A percentile compares a stretch with the other conserved stretches of the same genome.
Evolutionary conservation across 2,888 invertebrate species (phyloP).

Genomic region (Thumatha senex): DNA sequence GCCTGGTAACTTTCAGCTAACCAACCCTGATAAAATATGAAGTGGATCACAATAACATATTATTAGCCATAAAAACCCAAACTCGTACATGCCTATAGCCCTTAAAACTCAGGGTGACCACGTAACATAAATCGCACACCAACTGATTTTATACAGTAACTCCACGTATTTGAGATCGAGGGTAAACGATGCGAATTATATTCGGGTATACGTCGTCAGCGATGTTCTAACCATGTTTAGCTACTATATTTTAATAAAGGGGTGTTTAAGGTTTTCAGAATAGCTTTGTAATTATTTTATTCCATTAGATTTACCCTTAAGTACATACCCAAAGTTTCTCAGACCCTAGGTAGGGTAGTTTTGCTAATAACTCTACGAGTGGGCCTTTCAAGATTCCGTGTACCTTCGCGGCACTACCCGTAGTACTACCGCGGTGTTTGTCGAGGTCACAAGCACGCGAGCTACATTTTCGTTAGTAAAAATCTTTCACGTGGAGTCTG

Average conservation of each 20-base stretch:
- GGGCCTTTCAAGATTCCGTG: too few relatives aligned
- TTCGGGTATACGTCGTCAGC: background rate
- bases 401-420: too few relatives aligned
- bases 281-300: too few relatives aligned
- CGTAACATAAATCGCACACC: constrained; percentile 43
- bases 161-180: constrained; percentile 22
- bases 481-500: too few relatives aligned
- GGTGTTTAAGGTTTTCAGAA: background rate
- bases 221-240: background rate
- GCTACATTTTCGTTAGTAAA: too few relatives aligned
- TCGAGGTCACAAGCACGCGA: too few relatives aligned
- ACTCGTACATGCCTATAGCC: constrained; percentile 25
- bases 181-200: constrained; percentile 3
- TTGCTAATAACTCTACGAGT: too few relatives aligned
- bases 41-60: constrained; percentile 4
- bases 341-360: too few relatives aligned
- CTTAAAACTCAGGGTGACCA: constrained; percentile 30
- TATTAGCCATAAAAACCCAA: constrained; percentile 5
- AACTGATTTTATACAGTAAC: constrained; percentile 46
- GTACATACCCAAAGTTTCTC: too few relatives aligned
- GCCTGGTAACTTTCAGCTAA: background rate
- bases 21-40: constrained; percentile 4
- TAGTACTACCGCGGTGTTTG: too few relatives aligned
- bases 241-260: background rate
- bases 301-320: too few relatives aligned